Conservation (phyloP, 1,140 invertebrate species). For the Bombus breviceps region DNA sequence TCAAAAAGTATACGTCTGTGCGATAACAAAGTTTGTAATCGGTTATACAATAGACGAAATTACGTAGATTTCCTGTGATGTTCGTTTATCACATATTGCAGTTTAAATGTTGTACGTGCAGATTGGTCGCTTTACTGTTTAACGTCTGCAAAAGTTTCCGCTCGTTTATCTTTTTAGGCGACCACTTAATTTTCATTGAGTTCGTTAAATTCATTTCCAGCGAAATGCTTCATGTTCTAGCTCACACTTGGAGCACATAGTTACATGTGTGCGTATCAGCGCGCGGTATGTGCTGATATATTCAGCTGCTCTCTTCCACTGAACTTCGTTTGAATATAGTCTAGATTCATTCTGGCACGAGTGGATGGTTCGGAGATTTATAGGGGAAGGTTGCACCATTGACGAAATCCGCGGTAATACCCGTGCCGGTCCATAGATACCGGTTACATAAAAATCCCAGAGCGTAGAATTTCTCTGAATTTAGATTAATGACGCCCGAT, state of each 20-base stretch:
- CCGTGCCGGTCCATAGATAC: slow-evolving; percentile 25
- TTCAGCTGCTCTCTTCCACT: slow-evolving; percentile 28
- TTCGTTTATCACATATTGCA: background rate
- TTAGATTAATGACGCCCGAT: slow-evolving; percentile 31
- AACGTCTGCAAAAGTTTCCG: slow-evolving; percentile 1
- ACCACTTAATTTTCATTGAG: slow-evolving; percentile 61
- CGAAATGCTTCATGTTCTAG: slow-evolving; percentile 42
- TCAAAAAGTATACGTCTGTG: background rate
- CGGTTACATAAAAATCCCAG: slow-evolving; percentile 35
- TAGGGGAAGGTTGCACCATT: slow-evolving; percentile 52
- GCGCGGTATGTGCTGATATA: background rate
- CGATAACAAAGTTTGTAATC: background rate
- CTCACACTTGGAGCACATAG: background rate
- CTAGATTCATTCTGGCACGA: slow-evolving; percentile 41
- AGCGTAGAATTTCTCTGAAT: slow-evolving; percentile 31
- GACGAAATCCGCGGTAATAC: slow-evolving; percentile 62
- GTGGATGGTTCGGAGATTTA: slow-evolving; percentile 57
- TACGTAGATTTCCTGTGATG: background rate
- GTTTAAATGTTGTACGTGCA: background rate
- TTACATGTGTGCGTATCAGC: background rate
- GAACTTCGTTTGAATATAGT: slow-evolving; percentile 59
- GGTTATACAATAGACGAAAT: background rate
- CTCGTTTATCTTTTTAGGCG: slow-evolving; percentile 40
- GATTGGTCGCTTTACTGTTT: background rate
- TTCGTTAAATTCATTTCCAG: slow-evolving; percentile 63